These are phyloP conservation scores for Ormyrus labotus DNA, from an alignment of 2,888 invertebrate species.

Conservation along the genomic window DNA sequence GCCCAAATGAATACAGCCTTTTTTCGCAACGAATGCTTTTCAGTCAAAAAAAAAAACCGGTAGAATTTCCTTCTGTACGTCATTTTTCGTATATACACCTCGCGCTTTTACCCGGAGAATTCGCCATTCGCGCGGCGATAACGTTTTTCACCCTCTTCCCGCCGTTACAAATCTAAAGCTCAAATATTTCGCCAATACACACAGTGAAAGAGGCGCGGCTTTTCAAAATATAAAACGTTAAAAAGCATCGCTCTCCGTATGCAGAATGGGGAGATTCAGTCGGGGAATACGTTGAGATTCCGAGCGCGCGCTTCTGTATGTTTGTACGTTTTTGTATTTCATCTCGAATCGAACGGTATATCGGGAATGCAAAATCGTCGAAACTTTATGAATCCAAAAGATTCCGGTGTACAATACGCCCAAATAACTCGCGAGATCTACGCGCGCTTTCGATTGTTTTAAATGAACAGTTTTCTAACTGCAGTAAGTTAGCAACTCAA, in stretches of 20 bases:
- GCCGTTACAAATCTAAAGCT: conserved; percentile 19
- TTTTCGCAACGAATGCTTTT: conserved; percentile 8
- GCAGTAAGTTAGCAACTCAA: too few species aligned
- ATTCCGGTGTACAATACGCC: too few species aligned
- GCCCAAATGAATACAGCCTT: conserved; percentile 10
- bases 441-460: too few species aligned
- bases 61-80: conserved; percentile 9
- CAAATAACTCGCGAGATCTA: too few species aligned
- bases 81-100: conserved; percentile 9
- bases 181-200: conserved; percentile 32
- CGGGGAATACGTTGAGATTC: neutral
- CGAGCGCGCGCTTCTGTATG: neutral
- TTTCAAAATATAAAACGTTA: conserved; percentile 37
- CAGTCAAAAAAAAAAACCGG: neutral
- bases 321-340: neutral
- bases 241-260: conserved; percentile 9
- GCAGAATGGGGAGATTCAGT: conserved; percentile 1
- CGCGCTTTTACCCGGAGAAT: neutral
- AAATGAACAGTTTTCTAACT: too few species aligned
- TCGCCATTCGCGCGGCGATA: conserved; percentile 28
- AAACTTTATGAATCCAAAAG: neutral
- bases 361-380: neutral
- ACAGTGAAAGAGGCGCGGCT: neutral
- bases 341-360: neutral
- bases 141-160: conserved; percentile 4